A percentile compares a stretch with the other conserved stretches of the same genome.
These are phyloP conservation scores for Clistopyga incitator DNA, from an alignment of 2,888 invertebrate species.

Conservation along the genomic window DNA sequence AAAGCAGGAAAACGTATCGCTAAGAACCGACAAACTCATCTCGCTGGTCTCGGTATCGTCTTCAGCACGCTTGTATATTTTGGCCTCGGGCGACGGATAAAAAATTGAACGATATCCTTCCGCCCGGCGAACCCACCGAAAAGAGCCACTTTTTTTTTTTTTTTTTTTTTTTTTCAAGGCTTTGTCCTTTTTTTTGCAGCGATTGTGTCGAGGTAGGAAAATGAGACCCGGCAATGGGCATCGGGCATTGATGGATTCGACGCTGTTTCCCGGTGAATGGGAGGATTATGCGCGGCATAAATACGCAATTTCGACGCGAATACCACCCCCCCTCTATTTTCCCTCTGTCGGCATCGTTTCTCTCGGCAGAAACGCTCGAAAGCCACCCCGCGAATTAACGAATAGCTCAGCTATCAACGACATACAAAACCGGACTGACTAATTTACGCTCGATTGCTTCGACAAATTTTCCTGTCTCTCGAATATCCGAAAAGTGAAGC, in stretches of 20 bases:
- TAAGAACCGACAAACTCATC: constrained; percentile 62
- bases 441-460: constrained; percentile 43
- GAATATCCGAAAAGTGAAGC: constrained; percentile 28
- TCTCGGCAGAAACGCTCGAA: constrained; percentile 20
- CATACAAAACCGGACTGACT: constrained; percentile 40
- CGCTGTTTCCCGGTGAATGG: constrained; percentile 80
- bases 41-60: constrained; percentile 20
- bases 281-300: constrained; percentile 83
- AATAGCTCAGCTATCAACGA: constrained; percentile 53
- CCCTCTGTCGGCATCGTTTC: constrained; percentile 17
- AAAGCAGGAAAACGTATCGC: constrained; percentile 52
- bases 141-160: constrained; percentile 78
- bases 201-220: constrained; percentile 77
- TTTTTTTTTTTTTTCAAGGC: constrained; percentile 79
- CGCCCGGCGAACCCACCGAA: constrained; percentile 70
- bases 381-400: constrained; percentile 60
- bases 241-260: constrained; percentile 82
- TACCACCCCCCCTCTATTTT: constrained; percentile 63
- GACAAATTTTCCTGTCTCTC: constrained; percentile 26
- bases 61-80: constrained; percentile 3
- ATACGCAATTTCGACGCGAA: constrained; percentile 81
- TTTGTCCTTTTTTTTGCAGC: constrained; percentile 75
- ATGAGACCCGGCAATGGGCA: constrained; percentile 79
- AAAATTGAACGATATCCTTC: constrained; percentile 80
- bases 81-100: constrained; percentile 69